These are phyloP conservation scores for Diphyllodes magnificus DNA, from an alignment of 2,113 vertebrate genomes.

Conservation along the genomic window DNA sequence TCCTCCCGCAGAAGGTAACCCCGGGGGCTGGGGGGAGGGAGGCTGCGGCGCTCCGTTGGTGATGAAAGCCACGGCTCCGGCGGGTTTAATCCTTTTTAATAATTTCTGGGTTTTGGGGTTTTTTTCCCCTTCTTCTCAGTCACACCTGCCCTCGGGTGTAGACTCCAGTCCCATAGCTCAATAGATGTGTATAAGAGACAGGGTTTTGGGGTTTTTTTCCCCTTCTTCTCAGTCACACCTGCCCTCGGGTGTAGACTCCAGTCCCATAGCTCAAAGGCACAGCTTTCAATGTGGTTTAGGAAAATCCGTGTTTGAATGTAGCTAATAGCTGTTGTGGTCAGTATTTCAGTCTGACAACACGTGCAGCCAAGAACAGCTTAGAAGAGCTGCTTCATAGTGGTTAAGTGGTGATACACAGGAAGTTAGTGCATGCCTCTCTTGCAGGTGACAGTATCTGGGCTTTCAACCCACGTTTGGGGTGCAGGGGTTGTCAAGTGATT, in stretches of 20 bases:
- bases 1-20: conserved; percentile 75
- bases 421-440: accelerated
- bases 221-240: too few species aligned
- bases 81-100: not conserved
- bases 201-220: too few species aligned
- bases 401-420: not conserved
- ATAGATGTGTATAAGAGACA: too few species aligned
- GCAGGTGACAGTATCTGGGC: not conserved
- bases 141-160: not conserved
- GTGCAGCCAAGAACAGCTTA: not conserved
- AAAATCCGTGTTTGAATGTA: not conserved
- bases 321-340: not conserved
- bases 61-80: not conserved
- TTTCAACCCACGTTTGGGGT: not conserved
- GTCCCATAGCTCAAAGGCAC: not conserved
- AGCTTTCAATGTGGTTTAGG: not conserved
- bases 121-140: not conserved
- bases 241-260: not conserved
- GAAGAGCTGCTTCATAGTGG: not conserved
- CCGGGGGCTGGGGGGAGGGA: not conserved
- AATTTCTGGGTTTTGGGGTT: not conserved
- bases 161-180: not conserved
- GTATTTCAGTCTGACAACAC: not conserved
- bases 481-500: not conserved
- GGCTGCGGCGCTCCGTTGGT: not conserved